Base-by-base conservation (phyloP, 2,888 invertebrate species). In the Cremastobaeus sp. region DNA sequence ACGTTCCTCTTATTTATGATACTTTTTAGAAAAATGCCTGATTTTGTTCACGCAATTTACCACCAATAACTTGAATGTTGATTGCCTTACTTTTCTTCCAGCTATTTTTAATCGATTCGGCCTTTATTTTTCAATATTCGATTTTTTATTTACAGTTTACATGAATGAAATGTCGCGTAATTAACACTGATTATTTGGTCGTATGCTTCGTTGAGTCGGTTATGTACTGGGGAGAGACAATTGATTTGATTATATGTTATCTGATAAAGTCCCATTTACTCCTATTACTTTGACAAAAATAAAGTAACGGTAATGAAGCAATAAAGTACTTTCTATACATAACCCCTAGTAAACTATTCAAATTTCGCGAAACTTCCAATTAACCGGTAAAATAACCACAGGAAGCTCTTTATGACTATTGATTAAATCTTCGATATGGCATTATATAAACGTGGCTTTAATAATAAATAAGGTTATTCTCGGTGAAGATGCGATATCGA, bases 1-100 rank as follows among this genome's bases (percentile, higher is more conserved):
- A 45, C 30, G 37, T 9, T 54, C 37, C 20, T 55, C 52, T 21
- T 39, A 43, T 55, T 45, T 68, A 57, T 34, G 25, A 34, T 57
- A 50, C 37, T 43, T 45, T 25, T 39, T 55, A 65, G 39, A 48
- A 60, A 25, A 37, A 48, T 48, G 48, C 37, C 34, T 20, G 14
- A 28, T 35, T 20, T 57, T 34, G n/a, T 39, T 18, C 17, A 20
- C 1, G 3, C 18, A 25, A 52, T 37, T 21, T 34, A 18, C 15
- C 32, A 25, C 43, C 48, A 32, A 50, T 62, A 21, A 50, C 15
- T 60, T 47, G 25, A 37, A 55, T 57, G 11, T 25, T 25, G 8
- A 25, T 5, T 25, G 25, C 25, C 8, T 25, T 25, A 8, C n/a
- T n/a, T n/a, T n/a, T n/a, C n/a, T n/a, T n/a, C n/a, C n/a, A n/a